phyloP scores from a whole-genome alignment of 2,113 vertebrate species.

The Mormyrus lacerda region DNA sequence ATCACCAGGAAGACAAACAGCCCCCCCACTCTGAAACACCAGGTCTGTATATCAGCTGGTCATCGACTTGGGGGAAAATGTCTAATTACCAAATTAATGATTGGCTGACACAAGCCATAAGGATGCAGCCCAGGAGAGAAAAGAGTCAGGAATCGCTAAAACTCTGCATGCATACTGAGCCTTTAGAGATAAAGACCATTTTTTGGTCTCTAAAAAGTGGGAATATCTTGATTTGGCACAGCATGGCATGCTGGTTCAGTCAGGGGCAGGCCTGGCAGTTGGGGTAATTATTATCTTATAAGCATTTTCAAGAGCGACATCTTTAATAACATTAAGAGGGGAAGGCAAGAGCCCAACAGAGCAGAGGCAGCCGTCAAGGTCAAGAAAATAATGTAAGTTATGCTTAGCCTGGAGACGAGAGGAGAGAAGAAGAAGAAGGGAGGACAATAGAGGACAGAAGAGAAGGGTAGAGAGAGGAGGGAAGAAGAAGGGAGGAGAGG shows the following conservation, averaged over 20 bases:
- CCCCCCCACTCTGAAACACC: conserved; percentile 38
- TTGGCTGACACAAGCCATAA: conserved; percentile 48
- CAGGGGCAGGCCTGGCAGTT: neutral
- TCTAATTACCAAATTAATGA: conserved; percentile 56
- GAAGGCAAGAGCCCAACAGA: conserved; percentile 14
- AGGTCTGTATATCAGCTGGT: conserved; percentile 46
- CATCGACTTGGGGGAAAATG: conserved; percentile 43
- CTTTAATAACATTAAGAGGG: conserved; percentile 29
- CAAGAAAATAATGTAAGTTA: conserved; percentile 31
- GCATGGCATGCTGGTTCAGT: neutral
- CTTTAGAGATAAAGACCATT: neutral
- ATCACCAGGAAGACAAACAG: conserved; percentile 44
- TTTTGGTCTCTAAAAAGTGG: neutral
- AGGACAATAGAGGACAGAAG: neutral
- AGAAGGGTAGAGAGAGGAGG: neutral
- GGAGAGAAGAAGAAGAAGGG: neutral
- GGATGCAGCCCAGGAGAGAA: neutral
- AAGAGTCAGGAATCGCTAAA: neutral
- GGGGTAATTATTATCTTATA: conserved; percentile 31
- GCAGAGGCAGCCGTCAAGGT: conserved; percentile 20
- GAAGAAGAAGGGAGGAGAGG: neutral
- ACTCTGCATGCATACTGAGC: neutral
- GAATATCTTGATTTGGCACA: neutral
- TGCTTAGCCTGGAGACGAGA: conserved; percentile 22
- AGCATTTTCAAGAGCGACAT: conserved; percentile 26